Percentiles rank a stretch among this genome's conserved stretches.
Evolutionary conservation across 2,113 vertebrate species (phyloP).

Genomic region (Copsychus sechellarum): DNA sequence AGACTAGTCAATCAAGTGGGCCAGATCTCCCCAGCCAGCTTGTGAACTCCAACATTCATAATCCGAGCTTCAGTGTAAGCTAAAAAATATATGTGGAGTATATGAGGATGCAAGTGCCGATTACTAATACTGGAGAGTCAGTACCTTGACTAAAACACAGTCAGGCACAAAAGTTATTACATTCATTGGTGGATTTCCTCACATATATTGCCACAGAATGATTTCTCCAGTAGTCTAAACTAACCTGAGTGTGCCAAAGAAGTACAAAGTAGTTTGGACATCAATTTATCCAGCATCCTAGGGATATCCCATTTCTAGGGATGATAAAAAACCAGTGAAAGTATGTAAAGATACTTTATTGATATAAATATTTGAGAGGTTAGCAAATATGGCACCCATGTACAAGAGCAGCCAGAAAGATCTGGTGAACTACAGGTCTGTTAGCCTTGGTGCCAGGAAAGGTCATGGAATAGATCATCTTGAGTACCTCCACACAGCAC

Average conservation of each 20-base stretch:
- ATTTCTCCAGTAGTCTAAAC: neutral
- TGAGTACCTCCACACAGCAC: rapidly evolving
- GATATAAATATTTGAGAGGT: neutral
- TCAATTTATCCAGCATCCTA: neutral
- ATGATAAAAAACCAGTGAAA: neutral
- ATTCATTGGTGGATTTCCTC: neutral
- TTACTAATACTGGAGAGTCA: neutral
- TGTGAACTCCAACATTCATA: neutral
- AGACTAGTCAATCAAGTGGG: neutral
- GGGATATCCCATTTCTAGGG: neutral
- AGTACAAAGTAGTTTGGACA: neutral
- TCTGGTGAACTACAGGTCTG: neutral
- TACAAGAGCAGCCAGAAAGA: neutral
- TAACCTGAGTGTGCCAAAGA: neutral
- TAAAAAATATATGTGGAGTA: neutral
- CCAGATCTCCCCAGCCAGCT: neutral
- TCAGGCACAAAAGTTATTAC: neutral
- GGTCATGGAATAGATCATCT: neutral
- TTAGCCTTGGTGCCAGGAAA: rapidly evolving
- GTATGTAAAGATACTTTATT: neutral
- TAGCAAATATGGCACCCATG: neutral
- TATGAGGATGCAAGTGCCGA: neutral
- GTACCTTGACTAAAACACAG: neutral
- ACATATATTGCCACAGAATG: neutral
- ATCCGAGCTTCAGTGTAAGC: neutral